Conservation (phyloP, 2,888 invertebrate genomes). For the Theretra japonica region DNA sequence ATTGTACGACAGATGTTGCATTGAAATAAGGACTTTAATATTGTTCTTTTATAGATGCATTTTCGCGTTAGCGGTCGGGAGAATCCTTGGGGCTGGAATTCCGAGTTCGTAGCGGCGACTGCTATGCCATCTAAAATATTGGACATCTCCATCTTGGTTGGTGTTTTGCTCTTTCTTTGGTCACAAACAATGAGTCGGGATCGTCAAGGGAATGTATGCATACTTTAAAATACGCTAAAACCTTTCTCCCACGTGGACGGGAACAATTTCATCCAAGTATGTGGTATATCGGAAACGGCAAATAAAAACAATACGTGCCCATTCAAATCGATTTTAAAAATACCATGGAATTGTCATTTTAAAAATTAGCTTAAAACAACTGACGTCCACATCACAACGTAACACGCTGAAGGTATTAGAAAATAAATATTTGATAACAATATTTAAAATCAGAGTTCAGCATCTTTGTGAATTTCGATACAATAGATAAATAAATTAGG, state of each 20-base stretch:
- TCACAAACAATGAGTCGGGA: slow-evolving; percentile 81
- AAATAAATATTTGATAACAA: neutral
- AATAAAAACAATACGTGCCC: slow-evolving; percentile 4
- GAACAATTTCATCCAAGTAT: slow-evolving; percentile 51
- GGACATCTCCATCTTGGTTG: slow-evolving; percentile 83
- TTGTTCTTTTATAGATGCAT: slow-evolving; percentile 59
- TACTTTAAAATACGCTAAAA: slow-evolving; percentile 74
- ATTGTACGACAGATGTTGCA: slow-evolving; percentile 53
- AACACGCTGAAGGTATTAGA: neutral
- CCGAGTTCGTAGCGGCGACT: slow-evolving; percentile 81
- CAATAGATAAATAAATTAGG: slow-evolving; percentile 75
- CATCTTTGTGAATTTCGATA: slow-evolving; percentile 47
- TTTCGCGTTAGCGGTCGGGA: slow-evolving; percentile 49
- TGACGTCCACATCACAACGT: neutral
- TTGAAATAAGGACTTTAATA: slow-evolving; percentile 62
- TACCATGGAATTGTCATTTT: neutral
- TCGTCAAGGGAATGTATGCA: slow-evolving; percentile 81
- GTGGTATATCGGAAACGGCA: neutral
- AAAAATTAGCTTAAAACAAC: neutral
- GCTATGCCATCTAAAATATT: slow-evolving; percentile 85
- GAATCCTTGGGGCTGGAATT: slow-evolving; percentile 78
- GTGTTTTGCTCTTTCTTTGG: slow-evolving; percentile 80
- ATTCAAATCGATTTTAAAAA: neutral
- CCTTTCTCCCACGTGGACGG: slow-evolving; percentile 63
- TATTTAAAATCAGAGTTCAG: slow-evolving; percentile 31